A percentile compares a stretch with the other conserved stretches of the same genome.
Evolutionary conservation across 2,113 vertebrate genomes (phyloP).

Genomic region (Phylloscopus whistleri): DNA sequence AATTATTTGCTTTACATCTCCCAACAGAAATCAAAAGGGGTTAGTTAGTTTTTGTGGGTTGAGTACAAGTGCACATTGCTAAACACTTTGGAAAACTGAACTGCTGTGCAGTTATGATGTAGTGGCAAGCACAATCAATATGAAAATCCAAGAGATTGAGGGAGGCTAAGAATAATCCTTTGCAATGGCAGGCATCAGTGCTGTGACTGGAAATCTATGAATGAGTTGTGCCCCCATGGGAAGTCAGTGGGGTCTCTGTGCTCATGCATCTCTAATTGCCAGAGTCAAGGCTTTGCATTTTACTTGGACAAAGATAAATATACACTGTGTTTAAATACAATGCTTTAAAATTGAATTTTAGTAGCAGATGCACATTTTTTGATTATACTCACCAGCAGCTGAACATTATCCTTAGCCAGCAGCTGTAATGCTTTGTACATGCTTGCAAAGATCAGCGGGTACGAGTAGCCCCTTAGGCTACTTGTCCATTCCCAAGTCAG

Average conservation of each 20-base stretch:
- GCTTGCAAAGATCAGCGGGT: conserved; percentile 88
- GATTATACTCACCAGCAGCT: conserved; percentile 80
- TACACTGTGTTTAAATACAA: not conserved
- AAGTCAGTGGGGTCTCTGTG: not conserved
- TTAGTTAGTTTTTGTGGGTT: not conserved
- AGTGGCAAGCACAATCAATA: not conserved
- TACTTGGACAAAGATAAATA: not conserved
- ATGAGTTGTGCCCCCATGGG: rapidly evolving
- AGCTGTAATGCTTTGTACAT: conserved; percentile 86
- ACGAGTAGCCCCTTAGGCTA: conserved; percentile 83
- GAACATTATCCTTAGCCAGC: conserved; percentile 78
- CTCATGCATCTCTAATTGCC: rapidly evolving
- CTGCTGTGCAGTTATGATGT: not conserved
- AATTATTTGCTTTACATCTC: not conserved
- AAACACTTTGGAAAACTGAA: not conserved
- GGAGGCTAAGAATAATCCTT: not conserved
- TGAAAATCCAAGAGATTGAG: not conserved
- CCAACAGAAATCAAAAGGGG: not conserved
- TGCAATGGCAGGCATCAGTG: not conserved
- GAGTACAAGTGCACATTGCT: not conserved
- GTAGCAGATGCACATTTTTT: rapidly evolving
- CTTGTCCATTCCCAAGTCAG: conserved; percentile 95
- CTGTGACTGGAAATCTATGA: not conserved
- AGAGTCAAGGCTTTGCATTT: not conserved
- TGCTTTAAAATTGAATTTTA: not conserved